Conservation (phyloP, 2,797 vertebrate genomes). For the Dicrostonyx torquatus region DNA sequence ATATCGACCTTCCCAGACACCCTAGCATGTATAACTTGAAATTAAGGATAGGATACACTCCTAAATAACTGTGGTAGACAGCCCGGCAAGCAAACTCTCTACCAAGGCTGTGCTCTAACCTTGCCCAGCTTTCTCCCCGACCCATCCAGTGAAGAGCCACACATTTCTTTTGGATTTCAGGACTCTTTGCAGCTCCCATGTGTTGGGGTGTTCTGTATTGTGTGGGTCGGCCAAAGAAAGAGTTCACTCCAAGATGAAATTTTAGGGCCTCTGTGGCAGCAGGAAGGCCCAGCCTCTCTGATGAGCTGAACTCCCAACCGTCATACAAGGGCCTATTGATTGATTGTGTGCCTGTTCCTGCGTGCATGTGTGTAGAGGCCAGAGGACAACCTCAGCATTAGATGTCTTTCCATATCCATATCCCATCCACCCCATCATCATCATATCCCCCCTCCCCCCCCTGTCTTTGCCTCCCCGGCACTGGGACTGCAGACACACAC, state of each 20-base stretch:
- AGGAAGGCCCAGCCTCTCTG: too few relatives aligned
- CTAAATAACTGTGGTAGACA: background rate
- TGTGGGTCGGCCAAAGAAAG: too few relatives aligned
- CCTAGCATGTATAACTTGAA: background rate
- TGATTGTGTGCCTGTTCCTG: too few relatives aligned
- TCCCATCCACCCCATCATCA: too few relatives aligned
- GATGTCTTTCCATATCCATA: background rate
- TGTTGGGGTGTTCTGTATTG: too few relatives aligned
- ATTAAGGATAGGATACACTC: background rate
- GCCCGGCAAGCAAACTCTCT: background rate
- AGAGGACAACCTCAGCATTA: background rate
- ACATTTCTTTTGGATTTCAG: constrained; percentile 15
- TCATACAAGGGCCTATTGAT: too few relatives aligned
- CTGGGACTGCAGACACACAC: background rate
- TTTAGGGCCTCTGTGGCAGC: too few relatives aligned
- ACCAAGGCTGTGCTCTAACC: background rate
- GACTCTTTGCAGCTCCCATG: background rate
- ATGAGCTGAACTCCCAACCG: too few relatives aligned
- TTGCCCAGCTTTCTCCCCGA: background rate
- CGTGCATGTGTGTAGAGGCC: background rate
- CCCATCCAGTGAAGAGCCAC: background rate
- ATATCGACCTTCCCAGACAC: background rate
- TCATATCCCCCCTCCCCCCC: too few relatives aligned
- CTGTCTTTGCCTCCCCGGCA: background rate
- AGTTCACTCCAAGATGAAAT: too few relatives aligned